phyloP scores from a whole-genome alignment of 2,113 vertebrate species.

The Atractosteus spatula region DNA sequence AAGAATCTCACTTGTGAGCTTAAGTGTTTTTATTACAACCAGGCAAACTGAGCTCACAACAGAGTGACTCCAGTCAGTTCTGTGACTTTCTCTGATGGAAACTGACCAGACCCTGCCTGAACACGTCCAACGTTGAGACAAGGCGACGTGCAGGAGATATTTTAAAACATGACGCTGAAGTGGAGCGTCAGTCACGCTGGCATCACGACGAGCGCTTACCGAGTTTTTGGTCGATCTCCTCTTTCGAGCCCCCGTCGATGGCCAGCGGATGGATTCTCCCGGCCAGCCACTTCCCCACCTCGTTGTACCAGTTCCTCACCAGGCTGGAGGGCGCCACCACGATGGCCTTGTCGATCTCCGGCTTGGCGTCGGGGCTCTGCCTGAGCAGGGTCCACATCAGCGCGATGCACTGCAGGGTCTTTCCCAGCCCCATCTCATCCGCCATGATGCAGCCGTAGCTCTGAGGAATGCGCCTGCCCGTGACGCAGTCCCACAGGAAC shows the following conservation, averaged over 20 bases:
- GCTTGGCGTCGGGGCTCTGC: conserved; percentile 86
- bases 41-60: too few relatives aligned
- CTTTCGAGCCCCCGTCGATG: conserved; percentile 92
- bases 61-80: too few relatives aligned
- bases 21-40: too few relatives aligned
- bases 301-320: conserved; percentile 95
- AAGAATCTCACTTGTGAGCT: too few relatives aligned
- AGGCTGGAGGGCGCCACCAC: conserved; percentile 96
- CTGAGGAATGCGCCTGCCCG: conserved; percentile 74
- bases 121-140: too few relatives aligned
- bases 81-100: too few relatives aligned
- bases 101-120: too few relatives aligned
- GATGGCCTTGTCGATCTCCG: conserved; percentile 88
- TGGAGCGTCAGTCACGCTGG: not conserved
- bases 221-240: conserved; percentile 83
- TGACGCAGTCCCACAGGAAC: conserved; percentile 97
- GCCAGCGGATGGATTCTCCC: conserved; percentile 84
- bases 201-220: conserved; percentile 53
- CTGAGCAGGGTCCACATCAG: conserved; percentile 91
- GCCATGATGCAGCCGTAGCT: conserved; percentile 97
- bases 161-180: too few relatives aligned
- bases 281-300: conserved; percentile 93
- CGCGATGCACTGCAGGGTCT: conserved; percentile 91
- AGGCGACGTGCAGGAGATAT: too few relatives aligned
- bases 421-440: conserved; percentile 96